Evolutionary conservation across 2,797 vertebrate species (phyloP), one percentile per base, ranked within the genome.

Genomic region (Staurois parvus): DNA sequence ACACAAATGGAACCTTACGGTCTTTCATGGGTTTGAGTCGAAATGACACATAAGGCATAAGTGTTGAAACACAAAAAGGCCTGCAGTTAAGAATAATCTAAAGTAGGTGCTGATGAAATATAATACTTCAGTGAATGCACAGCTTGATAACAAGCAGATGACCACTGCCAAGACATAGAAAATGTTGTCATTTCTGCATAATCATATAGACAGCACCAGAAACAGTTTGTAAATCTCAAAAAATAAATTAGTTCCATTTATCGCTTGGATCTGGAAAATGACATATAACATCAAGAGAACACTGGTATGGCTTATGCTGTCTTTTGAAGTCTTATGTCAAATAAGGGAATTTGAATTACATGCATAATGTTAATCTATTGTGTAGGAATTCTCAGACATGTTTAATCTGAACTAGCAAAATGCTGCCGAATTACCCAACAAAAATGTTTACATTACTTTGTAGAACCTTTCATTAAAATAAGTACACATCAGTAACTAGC

Each of bases 61-160:
- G 67, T 34, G 67, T 69, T 69, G 29, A 69, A 69, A 24, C 29
- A 32, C 67, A 69, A 69, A 29, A 32, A 17, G 67, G 67, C 30
- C 67, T 69, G 67, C 30, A 30, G 28, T 69, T 29, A 32, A 69
- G 30, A 30, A 69, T 69, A 34, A 69, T 69, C 67, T 69, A 69
- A 69, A 69, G 67, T 69, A 69, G 67, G 67, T 69, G 67, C 30
- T 15, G 12, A 69, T 69, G 67, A 69, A 68, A 69, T 69, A 34
- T 19, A 69, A 69, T 69, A 69, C 67, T 69, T 32, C 17, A 32
- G 30, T 30, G 13, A 34, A 28, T 30, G n/a, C 13, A 30, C 29
- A 29, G 13, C 26, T 30, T 68, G 66, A 68, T 68, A 68, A 68
- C 29, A 68, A 68, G 59, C 59, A 64, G 66, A 68, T 68, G 66